Conservation (phyloP, 2,888 invertebrate species). For the Papilio protenor region DNA sequence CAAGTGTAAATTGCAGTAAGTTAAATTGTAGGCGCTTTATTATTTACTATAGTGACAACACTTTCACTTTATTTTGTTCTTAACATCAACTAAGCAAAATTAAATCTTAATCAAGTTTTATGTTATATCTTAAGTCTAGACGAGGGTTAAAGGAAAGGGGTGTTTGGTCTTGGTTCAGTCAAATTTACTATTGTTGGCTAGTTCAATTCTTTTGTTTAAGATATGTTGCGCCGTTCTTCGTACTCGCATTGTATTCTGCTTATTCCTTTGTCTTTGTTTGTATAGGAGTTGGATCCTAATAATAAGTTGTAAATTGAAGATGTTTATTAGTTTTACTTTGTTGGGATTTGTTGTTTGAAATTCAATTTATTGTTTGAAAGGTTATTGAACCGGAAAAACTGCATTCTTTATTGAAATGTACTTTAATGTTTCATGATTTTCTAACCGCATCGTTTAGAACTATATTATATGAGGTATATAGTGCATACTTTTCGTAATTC, state of each 20-base stretch:
- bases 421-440: no score
- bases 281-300: background rate
- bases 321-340: background rate
- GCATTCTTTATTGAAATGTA: background rate
- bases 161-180: constrained; percentile 40
- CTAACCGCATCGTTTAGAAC: no score
- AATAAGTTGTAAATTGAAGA: constrained; percentile 2
- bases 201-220: constrained; percentile 28
- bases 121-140: constrained; percentile 62
- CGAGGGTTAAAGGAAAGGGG: constrained; percentile 50
- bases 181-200: constrained; percentile 48
- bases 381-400: background rate
- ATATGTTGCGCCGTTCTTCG: constrained; percentile 5
- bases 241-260: constrained; percentile 16
- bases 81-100: background rate
- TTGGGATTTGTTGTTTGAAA: background rate
- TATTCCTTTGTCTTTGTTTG: constrained; percentile 18
- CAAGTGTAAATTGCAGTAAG: constrained; percentile 4
- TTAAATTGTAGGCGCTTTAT: constrained; percentile 32
- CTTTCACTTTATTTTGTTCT: no score
- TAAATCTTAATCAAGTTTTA: background rate
- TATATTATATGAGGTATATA: no score
- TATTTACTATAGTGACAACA: background rate
- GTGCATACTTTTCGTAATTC: background rate
- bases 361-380: background rate